Evolutionary conservation across 2,888 invertebrate genomes (phyloP).

Genomic region (Aspidapion aeneum): DNA sequence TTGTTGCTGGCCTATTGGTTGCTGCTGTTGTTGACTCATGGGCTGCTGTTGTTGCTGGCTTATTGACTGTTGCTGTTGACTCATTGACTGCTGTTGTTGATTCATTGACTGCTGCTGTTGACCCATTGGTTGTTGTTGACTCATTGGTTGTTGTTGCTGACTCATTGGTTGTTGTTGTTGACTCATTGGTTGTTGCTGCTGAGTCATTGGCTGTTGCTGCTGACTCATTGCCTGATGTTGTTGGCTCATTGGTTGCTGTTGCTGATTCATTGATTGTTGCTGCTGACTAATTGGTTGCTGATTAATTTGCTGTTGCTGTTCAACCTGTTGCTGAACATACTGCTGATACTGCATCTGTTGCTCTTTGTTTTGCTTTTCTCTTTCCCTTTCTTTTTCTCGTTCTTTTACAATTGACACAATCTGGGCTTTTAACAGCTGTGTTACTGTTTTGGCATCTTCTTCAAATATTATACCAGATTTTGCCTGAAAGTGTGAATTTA

Average conservation of each 20-base stretch:
- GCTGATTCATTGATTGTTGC: conserved; percentile 52
- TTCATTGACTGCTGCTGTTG: conserved; percentile 25
- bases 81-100: conserved; percentile 17
- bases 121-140: conserved; percentile 25
- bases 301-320: conserved; percentile 32
- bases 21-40: conserved; percentile 23
- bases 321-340: conserved; percentile 56
- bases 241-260: conserved; percentile 24
- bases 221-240: conserved; percentile 55
- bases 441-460: conserved; percentile 89
- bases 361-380: conserved; percentile 50
- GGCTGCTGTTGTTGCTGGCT: conserved; percentile 27
- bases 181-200: conserved; percentile 24
- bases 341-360: conserved; percentile 57
- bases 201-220: conserved; percentile 54
- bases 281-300: conserved; percentile 43
- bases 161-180: conserved; percentile 33
- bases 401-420: conserved; percentile 67
- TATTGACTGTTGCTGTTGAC: conserved; percentile 27
- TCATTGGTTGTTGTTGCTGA: conserved; percentile 27
- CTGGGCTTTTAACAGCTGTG: conserved; percentile 87
- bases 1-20: conserved; percentile 17
- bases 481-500: conserved; percentile 57
- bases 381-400: conserved; percentile 50
- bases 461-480: conserved; percentile 93